These are phyloP conservation scores for Sebastolobus alascanus DNA, from an alignment of 2,797 vertebrate species.

Conservation along the genomic window DNA sequence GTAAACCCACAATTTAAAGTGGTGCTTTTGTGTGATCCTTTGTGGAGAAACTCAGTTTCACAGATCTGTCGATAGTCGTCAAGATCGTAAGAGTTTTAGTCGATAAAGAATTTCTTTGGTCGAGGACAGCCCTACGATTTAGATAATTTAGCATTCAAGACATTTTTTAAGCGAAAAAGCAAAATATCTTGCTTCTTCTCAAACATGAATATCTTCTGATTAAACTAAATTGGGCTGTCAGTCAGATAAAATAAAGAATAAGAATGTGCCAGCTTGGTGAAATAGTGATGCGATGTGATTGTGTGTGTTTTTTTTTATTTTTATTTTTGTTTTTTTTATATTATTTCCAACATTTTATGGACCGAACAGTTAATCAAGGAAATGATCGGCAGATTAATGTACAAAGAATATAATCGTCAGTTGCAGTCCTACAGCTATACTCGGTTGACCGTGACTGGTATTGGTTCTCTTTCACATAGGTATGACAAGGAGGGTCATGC, in stretches of 20 bases:
- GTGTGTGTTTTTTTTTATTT: no score
- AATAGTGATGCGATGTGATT: neutral
- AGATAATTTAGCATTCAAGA: neutral
- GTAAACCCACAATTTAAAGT: no score
- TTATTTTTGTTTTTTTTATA: neutral
- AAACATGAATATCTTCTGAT: neutral
- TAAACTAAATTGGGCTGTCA: neutral
- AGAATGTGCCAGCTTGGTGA: neutral
- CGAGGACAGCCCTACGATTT: no score
- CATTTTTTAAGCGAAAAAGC: neutral
- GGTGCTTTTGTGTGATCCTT: no score
- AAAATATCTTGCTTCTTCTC: neutral
- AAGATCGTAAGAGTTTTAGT: no score
- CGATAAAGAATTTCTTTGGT: no score
- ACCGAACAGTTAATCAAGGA: neutral
- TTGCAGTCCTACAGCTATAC: neutral
- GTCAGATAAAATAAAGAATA: neutral
- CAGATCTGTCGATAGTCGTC: no score
- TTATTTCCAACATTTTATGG: neutral
- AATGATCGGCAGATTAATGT: neutral
- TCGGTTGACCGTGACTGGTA: neutral
- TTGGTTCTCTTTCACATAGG: constrained; percentile 78
- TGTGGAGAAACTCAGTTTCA: no score
- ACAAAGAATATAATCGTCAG: neutral
- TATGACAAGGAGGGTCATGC: constrained; percentile 95